A percentile compares a stretch with the other conserved stretches of the same genome.
These are phyloP conservation scores for Phylloscopus trochilus DNA, from an alignment of 2,113 vertebrate species.

Conservation along the genomic window DNA sequence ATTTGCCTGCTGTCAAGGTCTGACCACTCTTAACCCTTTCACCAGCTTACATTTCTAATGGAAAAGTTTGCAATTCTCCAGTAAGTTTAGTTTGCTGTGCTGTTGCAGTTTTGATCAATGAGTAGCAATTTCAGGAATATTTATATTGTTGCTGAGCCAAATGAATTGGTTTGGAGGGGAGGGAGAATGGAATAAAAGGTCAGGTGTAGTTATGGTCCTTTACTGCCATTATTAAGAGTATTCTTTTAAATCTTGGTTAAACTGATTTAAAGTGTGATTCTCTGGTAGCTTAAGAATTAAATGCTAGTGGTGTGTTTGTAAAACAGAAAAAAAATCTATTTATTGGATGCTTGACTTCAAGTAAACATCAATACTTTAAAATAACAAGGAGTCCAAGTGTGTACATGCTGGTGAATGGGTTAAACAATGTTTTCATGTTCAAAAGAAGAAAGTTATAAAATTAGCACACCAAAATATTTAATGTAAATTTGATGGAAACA, in stretches of 20 bases:
- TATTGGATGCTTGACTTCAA: neutral
- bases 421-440: neutral
- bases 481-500: neutral
- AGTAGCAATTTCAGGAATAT: conserved; percentile 49
- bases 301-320: neutral
- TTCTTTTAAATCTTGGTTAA: neutral
- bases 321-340: conserved; percentile 17
- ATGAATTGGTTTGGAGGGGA: neutral
- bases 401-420: conserved; percentile 55
- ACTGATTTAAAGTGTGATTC: neutral
- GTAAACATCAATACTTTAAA: neutral
- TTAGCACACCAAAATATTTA: neutral
- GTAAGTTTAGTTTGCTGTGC: conserved; percentile 87
- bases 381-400: neutral
- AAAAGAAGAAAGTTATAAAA: neutral
- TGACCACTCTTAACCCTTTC: conserved; percentile 79
- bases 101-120: conserved; percentile 27
- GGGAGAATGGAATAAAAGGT: neutral
- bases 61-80: conserved; percentile 79
- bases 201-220: neutral
- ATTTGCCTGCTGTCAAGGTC: conserved; percentile 26
- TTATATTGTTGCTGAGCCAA: neutral
- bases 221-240: neutral
- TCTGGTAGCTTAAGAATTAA: neutral
- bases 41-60: conserved; percentile 87